Percentiles rank a stretch among this genome's conserved stretches.
phyloP scores from a whole-genome alignment of 2,888 invertebrate species.

The Nesidiocoris tenuis region DNA sequence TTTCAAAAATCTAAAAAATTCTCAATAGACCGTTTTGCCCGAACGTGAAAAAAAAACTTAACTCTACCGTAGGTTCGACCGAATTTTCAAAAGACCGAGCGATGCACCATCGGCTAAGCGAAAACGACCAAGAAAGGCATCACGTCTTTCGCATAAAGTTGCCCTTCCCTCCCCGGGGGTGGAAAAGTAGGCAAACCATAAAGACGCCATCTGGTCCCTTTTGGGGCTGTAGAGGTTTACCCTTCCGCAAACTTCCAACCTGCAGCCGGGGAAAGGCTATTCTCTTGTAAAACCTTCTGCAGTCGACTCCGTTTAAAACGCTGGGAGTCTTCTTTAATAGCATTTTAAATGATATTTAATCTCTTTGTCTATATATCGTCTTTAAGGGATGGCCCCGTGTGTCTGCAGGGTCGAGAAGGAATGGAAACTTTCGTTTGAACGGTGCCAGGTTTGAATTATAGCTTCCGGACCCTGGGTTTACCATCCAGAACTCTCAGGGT shows the following conservation, averaged over 20 bases:
- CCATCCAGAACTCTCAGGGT: neutral
- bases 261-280: neutral
- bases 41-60: too few relatives aligned
- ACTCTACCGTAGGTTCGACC: too few relatives aligned
- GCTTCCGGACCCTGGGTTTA: neutral
- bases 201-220: slow-evolving; percentile 12
- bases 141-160: neutral
- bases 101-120: too few relatives aligned
- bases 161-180: neutral
- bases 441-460: slow-evolving; percentile 2
- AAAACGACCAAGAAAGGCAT: too few relatives aligned
- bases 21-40: too few relatives aligned
- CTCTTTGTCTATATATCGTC: slow-evolving; percentile 45
- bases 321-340: slow-evolving; percentile 31
- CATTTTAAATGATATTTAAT: slow-evolving; percentile 47
- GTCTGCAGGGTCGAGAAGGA: neutral
- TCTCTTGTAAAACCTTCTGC: neutral
- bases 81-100: too few relatives aligned
- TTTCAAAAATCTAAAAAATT: too few relatives aligned
- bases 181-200: neutral
- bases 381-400: neutral
- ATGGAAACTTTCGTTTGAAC: slow-evolving; percentile 16
- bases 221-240: neutral
- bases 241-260: neutral
- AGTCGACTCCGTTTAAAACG: neutral